Evolutionary conservation across 1,140 invertebrate genomes (phyloP).

Genomic region (Epicauta chinensis): DNA sequence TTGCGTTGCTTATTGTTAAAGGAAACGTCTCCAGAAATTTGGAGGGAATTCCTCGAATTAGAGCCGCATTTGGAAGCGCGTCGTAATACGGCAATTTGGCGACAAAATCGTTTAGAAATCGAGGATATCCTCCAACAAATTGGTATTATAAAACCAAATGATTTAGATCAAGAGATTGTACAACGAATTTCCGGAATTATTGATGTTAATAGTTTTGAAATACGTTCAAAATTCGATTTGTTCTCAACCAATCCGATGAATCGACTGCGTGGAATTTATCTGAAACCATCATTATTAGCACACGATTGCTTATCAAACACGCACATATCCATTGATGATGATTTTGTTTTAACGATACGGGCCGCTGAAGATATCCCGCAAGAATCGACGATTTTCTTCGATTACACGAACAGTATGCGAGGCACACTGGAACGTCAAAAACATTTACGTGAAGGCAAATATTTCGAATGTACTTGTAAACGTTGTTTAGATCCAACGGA

Average conservation of each 20-base stretch:
- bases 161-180: conserved; percentile 48
- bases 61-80: conserved; percentile 1
- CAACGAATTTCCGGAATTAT: conserved; percentile 70
- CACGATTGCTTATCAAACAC: conserved; percentile 71
- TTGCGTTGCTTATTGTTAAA: conserved; percentile 4
- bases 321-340: conserved; percentile 56
- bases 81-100: conserved; percentile 1
- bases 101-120: not conserved
- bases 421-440: conserved; percentile 69
- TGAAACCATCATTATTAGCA: conserved; percentile 65
- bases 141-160: conserved; percentile 44
- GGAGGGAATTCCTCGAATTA: not conserved
- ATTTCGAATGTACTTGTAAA: conserved; percentile 67
- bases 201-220: conserved; percentile 73
- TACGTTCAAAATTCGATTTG: conserved; percentile 45
- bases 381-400: conserved; percentile 67
- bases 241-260: conserved; percentile 37
- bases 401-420: conserved; percentile 81
- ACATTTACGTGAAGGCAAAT: conserved; percentile 74
- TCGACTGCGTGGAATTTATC: conserved; percentile 57
- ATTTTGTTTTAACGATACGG: conserved; percentile 41
- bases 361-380: conserved; percentile 59
- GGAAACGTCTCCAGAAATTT: not conserved
- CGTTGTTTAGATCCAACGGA: conserved; percentile 75
- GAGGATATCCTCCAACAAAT: not conserved